Evolutionary conservation across 1,140 invertebrate species (phyloP).

Genomic region (Lithobius niger): DNA sequence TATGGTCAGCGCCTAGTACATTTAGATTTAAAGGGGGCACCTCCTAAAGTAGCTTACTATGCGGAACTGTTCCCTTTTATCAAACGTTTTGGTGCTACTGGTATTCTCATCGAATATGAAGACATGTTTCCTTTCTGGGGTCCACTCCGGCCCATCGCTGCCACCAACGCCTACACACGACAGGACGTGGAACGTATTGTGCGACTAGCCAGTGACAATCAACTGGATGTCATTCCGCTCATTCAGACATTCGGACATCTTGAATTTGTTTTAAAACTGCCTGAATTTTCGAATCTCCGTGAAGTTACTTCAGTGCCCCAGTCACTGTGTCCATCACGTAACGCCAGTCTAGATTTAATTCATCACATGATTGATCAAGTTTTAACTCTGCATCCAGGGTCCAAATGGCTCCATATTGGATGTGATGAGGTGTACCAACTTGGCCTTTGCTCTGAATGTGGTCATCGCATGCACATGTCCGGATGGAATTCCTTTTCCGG

Average conservation of each 20-base stretch:
- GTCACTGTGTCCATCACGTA: slow-evolving; percentile 27
- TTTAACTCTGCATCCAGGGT: slow-evolving; percentile 25
- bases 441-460: slow-evolving; percentile 35
- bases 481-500: not conserved
- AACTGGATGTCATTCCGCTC: slow-evolving; percentile 26
- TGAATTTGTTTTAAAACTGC: slow-evolving; percentile 34
- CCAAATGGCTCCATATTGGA: slow-evolving; percentile 35
- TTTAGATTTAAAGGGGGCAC: slow-evolving; percentile 80
- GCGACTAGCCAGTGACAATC: slow-evolving; percentile 27
- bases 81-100: slow-evolving; percentile 46
- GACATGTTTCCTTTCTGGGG: slow-evolving; percentile 40
- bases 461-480: slow-evolving; percentile 20
- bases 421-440: slow-evolving; percentile 37
- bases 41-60: slow-evolving; percentile 55
- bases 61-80: slow-evolving; percentile 58
- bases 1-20: slow-evolving; percentile 47
- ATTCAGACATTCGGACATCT: slow-evolving; percentile 28
- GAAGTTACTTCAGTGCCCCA: slow-evolving; percentile 31
- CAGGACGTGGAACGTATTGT: slow-evolving; percentile 28
- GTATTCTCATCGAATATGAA: slow-evolving; percentile 39
- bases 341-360: slow-evolving; percentile 30
- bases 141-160: slow-evolving; percentile 38
- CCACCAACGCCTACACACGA: slow-evolving; percentile 28
- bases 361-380: slow-evolving; percentile 36
- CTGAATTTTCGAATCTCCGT: slow-evolving; percentile 31